A percentile compares a stretch with the other conserved stretches of the same genome.
These are phyloP conservation scores for Platysteira castanea DNA, from an alignment of 2,113 vertebrate genomes.

Conservation along the genomic window DNA sequence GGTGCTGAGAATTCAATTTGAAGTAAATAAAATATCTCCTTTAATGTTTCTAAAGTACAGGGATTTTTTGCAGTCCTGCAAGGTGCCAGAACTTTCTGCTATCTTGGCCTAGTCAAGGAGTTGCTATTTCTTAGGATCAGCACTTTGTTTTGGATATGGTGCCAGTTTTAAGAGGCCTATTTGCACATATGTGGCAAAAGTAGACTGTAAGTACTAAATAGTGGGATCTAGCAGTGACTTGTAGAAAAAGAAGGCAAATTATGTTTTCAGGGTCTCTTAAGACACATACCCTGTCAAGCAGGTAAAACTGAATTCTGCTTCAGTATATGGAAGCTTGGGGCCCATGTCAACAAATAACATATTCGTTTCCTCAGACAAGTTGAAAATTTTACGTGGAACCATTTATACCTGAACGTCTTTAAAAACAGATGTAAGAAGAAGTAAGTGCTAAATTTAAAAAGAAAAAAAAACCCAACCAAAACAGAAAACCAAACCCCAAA, in stretches of 20 bases:
- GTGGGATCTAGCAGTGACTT: neutral
- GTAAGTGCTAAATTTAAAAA: neutral
- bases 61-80: neutral
- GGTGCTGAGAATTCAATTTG: neutral
- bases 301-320: neutral
- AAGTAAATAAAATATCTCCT: neutral
- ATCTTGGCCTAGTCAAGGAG: neutral
- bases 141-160: neutral
- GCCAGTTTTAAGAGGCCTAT: neutral
- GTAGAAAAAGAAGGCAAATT: neutral
- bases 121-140: neutral
- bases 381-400: neutral
- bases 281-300: neutral
- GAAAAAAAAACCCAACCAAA: neutral
- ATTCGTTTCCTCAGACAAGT: neutral
- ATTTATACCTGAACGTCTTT: neutral
- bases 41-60: slow-evolving; percentile 32
- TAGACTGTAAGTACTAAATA: neutral
- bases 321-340: neutral
- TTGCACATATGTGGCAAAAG: neutral
- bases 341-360: neutral
- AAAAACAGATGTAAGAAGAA: neutral
- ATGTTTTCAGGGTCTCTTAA: neutral
- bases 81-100: neutral
- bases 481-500: neutral